Evolutionary conservation across 2,888 invertebrate species (phyloP), one percentile per base, ranked within the genome.

Genomic region (Amphimallon solstitiale): DNA sequence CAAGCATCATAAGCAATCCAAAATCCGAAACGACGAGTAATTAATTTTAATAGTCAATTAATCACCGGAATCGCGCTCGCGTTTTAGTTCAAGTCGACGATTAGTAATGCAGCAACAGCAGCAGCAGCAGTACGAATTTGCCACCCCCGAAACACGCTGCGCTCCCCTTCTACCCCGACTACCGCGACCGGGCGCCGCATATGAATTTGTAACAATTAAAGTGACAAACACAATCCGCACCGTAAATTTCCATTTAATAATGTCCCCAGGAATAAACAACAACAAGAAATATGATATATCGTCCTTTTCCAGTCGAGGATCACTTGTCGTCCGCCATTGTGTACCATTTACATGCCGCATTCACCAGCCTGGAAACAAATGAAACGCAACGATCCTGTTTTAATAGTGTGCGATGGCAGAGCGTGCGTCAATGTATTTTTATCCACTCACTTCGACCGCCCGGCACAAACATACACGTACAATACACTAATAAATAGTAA

Each of bases 211-310:
- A 76, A 78, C 78, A 78, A 78, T 78, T 78, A 77, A 78, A 77
- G 78, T 76, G 79, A 79, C 79, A 78, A 78, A 78, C 75, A 74
- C 78, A 78, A 79, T 77, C 76, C 74, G 75, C 66, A 66, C 73
- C 76, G 78, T 79, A 79, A 79, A 79, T 79, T 75, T 74, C 73
- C 74, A 77, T 78, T 78, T 78, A 79, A 79, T 78, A 79, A 59
- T 52, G 59, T 60, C 46, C 60, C n/a, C n/a, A n/a, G n/a, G 63
- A 62, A 67, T 62, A 67, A 68, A 70, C 70, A 70, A 70, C 70
- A 70, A 68, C 29, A 29, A 29, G 29, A 67, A 70, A 70, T n/a
- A 66, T 70, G 66, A 70, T 68, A 61, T 67, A 68, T 70, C 10
- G 60, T 61, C 52, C 43, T 29, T 29, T 29, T 29, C 51, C 35